Conservation (phyloP, 2,888 invertebrate genomes). For the Meliscaeva auricollis region DNA sequence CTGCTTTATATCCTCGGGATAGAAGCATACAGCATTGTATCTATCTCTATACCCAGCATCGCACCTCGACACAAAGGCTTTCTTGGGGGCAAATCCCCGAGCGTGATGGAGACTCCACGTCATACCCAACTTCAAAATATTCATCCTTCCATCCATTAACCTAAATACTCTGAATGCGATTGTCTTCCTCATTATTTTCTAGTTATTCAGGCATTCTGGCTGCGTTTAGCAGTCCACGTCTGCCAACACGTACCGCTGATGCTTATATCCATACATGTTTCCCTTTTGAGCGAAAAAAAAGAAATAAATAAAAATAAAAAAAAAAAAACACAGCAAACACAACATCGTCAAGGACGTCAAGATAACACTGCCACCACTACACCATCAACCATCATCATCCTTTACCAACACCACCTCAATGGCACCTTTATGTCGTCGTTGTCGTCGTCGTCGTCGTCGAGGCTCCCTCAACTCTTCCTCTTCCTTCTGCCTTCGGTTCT, state of each 20-base stretch:
- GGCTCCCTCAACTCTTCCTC: constrained; percentile 5
- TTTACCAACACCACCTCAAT: constrained; percentile 54
- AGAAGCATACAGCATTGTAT: constrained; percentile 14
- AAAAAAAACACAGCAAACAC: constrained; percentile 42
- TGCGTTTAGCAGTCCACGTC: constrained; percentile 50
- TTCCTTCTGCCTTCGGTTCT: background rate
- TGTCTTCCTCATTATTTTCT: constrained; percentile 75
- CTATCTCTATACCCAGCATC: constrained; percentile 21
- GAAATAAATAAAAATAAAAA: constrained; percentile 32
- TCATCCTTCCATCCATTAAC: constrained; percentile 74
- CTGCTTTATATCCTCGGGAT: constrained; percentile 10
- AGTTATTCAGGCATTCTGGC: constrained; percentile 73
- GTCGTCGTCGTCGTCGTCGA: background rate
- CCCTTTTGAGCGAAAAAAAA: constrained; percentile 20
- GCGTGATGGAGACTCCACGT: constrained; percentile 40
- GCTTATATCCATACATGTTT: constrained; percentile 30
- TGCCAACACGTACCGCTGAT: constrained; percentile 17
- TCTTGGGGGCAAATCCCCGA: constrained; percentile 54
- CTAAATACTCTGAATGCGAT: constrained; percentile 74
- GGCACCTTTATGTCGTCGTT: constrained; percentile 55
- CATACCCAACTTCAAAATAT: constrained; percentile 60
- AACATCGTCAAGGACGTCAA: constrained; percentile 71
- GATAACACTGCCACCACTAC: constrained; percentile 44
- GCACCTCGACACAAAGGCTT: constrained; percentile 48
- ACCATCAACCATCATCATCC: constrained; percentile 37